Conservation (phyloP, 2,797 vertebrate species). For the Valencia hispanica region DNA sequence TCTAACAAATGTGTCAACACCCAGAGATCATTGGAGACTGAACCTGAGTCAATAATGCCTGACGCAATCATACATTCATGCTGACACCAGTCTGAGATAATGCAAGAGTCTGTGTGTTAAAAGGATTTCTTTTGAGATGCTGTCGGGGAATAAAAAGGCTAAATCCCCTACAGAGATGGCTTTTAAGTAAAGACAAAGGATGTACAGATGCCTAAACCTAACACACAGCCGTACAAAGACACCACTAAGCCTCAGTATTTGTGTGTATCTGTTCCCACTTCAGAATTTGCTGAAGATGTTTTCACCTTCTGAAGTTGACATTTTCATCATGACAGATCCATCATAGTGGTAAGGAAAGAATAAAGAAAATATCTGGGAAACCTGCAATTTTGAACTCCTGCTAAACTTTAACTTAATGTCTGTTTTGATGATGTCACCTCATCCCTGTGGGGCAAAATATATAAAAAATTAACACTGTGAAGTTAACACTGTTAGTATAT, state of each 20-base stretch:
- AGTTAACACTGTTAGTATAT: background rate
- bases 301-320: conserved; percentile 41
- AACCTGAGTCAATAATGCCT: conserved; percentile 19
- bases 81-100: conserved; percentile 21
- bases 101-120: background rate
- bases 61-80: conserved; percentile 21
- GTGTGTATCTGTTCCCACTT: conserved; percentile 46
- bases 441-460: conserved; percentile 1
- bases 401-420: conserved; percentile 31
- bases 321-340: conserved; percentile 39
- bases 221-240: conserved; percentile 15
- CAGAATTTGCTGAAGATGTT: conserved; percentile 33
- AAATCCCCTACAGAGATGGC: conserved; percentile 31
- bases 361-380: conserved; percentile 31
- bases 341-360: conserved; percentile 14
- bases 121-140: conserved; percentile 21
- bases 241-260: conserved; percentile 9
- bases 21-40: conserved; percentile 1
- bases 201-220: conserved; percentile 22
- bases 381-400: conserved; percentile 3
- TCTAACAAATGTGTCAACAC: conserved; percentile 7
- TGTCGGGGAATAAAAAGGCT: conserved; percentile 9
- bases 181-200: conserved; percentile 35
- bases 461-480: conserved; percentile 7
- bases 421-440: conserved; percentile 39